phyloP scores from a whole-genome alignment of 1,140 invertebrate species.

The Danaus plexippus region DNA sequence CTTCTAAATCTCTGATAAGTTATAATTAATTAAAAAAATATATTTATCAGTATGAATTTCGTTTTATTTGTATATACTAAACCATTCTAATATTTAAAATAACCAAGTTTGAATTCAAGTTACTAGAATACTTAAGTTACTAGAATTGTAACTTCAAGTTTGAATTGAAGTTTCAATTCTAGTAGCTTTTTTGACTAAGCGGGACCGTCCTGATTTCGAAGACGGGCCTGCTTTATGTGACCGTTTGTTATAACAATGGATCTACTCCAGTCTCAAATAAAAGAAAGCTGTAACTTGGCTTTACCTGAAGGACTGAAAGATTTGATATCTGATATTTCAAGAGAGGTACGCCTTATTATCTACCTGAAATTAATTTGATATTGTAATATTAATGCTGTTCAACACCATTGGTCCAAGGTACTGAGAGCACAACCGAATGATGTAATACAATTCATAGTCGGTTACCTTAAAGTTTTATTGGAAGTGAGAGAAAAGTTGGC shows the following conservation, averaged over 20 bases:
- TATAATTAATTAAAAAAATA: too few species aligned
- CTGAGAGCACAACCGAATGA: constrained; percentile 71
- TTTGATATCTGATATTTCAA: constrained; percentile 78
- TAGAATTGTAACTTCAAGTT: too few species aligned
- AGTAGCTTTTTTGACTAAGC: too few species aligned
- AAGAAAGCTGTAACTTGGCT: constrained; percentile 31
- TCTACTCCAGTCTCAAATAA: constrained; percentile 36
- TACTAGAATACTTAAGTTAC: too few species aligned
- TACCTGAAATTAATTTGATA: too few species aligned
- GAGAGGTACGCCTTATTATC: constrained; percentile 68
- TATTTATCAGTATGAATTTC: too few species aligned
- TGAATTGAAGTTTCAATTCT: too few species aligned
- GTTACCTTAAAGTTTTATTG: constrained; percentile 76
- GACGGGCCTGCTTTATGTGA: background rate
- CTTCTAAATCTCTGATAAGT: too few species aligned
- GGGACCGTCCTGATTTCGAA: too few species aligned
- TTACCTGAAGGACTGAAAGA: constrained; percentile 76
- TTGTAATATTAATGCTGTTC: constrained; percentile 6
- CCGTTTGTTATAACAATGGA: constrained; percentile 27
- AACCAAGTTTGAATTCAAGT: too few species aligned
- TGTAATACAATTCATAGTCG: constrained; percentile 76
- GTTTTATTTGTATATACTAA: too few species aligned
- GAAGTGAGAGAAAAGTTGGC: constrained; percentile 73
- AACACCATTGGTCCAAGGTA: constrained; percentile 46
- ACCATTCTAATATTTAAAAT: too few species aligned